These are phyloP conservation scores for Zygothrica quintamaculata DNA, from an alignment of 2,888 invertebrate species.

Conservation along the genomic window DNA sequence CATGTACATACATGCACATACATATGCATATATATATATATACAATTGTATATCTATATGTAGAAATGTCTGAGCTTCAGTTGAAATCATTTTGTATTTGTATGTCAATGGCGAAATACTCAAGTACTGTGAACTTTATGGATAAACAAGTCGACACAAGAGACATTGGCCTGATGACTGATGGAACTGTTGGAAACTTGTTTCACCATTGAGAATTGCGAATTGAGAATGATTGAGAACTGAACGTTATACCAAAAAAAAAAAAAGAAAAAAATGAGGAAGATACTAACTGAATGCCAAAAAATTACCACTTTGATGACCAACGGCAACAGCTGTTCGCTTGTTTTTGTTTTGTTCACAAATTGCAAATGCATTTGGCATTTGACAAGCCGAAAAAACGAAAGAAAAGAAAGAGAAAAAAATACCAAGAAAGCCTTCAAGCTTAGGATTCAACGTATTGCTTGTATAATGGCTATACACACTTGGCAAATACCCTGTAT, in stretches of 20 bases:
- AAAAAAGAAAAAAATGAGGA: too few species aligned
- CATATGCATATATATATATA: slow-evolving; percentile 8
- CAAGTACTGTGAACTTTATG: slow-evolving; percentile 14
- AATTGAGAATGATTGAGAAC: slow-evolving; percentile 30
- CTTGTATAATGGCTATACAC: too few species aligned
- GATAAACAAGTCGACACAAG: slow-evolving; percentile 15
- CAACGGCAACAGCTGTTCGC: slow-evolving; percentile 6
- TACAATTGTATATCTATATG: slow-evolving; percentile 3
- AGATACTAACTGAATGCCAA: slow-evolving; percentile 16
- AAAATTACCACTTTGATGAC: slow-evolving; percentile 19
- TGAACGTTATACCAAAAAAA: slow-evolving; percentile 29
- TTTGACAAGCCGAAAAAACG: slow-evolving; percentile 16
- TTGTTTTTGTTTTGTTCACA: too few species aligned
- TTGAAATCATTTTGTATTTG: slow-evolving; percentile 31
- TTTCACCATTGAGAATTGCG: slow-evolving; percentile 27
- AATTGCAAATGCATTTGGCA: slow-evolving; percentile 17
- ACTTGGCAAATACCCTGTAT: slow-evolving; percentile 1
- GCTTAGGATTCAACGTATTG: too few species aligned
- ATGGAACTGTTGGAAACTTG: slow-evolving; percentile 15
- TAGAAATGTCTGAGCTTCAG: slow-evolving; percentile 2
- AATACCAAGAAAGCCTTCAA: too few species aligned
- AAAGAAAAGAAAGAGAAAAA: neutral
- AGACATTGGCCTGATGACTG: slow-evolving; percentile 18
- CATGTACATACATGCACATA: too few species aligned
- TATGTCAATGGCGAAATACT: slow-evolving; percentile 50